Percentiles rank a stretch among this genome's conserved stretches.
Conservation (phyloP, 2,888 invertebrate genomes). For the Oligia strigilis region DNA sequence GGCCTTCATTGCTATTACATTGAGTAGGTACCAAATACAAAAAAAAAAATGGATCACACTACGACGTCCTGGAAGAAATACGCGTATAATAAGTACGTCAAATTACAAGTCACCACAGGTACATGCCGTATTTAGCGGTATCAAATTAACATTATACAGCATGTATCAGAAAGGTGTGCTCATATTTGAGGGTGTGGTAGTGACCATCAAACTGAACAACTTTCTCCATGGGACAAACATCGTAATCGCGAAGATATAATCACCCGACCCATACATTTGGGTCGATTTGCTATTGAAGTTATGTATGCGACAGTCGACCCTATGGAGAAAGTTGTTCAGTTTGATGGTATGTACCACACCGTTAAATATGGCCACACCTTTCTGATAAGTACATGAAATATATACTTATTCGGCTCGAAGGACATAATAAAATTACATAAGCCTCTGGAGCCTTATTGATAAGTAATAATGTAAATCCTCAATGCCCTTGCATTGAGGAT, state of each 20-base stretch:
- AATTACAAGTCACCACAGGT: too few species aligned
- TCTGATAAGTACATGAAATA: background rate
- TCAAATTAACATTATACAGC: background rate
- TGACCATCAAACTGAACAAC: background rate
- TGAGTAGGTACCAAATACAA: too few species aligned
- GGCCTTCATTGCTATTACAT: too few species aligned
- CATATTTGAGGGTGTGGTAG: too few species aligned
- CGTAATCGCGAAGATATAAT: background rate
- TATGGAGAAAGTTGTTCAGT: background rate
- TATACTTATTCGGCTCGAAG: slow-evolving; percentile 2
- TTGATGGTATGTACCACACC: background rate
- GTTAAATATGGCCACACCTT: background rate
- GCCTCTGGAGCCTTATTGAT: background rate
- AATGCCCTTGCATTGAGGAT: too few species aligned
- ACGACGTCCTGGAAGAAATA: too few species aligned
- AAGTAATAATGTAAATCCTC: too few species aligned
- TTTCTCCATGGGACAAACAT: background rate
- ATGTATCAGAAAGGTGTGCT: too few species aligned
- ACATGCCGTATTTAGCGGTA: background rate
- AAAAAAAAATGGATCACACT: background rate
- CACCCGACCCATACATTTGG: background rate
- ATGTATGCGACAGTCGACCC: background rate
- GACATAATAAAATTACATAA: background rate
- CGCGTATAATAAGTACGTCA: too few species aligned
- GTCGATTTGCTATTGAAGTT: background rate